Conservation (phyloP, 2,888 invertebrate genomes). For the Trichopoda pennipes region DNA sequence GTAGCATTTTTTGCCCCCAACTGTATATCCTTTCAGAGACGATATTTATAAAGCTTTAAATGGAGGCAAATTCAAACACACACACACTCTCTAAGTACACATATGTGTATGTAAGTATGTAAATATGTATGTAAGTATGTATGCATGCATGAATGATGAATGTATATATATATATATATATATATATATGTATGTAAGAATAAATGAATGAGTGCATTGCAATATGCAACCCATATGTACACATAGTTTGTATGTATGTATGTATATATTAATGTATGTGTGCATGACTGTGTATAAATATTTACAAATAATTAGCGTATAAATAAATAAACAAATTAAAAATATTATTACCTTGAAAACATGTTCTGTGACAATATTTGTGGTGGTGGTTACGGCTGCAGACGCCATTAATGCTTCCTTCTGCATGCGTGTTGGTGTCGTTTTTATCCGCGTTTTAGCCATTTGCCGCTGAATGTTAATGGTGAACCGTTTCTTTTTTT, state of each 20-base stretch:
- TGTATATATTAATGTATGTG: neutral
- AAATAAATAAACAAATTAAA: neutral
- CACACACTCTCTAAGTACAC: no score
- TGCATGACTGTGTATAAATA: neutral
- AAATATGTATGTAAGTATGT: no score
- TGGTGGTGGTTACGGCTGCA: conserved; percentile 60
- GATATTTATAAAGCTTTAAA: no score
- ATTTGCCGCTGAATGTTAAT: conserved; percentile 70
- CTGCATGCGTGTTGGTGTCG: conserved; percentile 76
- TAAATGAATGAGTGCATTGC: no score
- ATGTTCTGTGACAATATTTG: conserved; percentile 54
- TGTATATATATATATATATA: no score
- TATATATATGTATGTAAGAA: no score
- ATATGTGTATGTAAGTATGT: no score
- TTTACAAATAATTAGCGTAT: neutral
- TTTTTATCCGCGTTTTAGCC: conserved; percentile 79
- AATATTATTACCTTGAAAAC: conserved; percentile 53
- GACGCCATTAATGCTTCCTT: conserved; percentile 73
- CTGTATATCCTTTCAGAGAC: no score
- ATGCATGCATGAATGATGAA: no score
- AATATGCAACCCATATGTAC: no score
- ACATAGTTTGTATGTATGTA: neutral
- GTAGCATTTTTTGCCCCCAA: no score
- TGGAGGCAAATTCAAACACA: no score
- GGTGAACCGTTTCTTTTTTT: neutral